Evolutionary conservation across 2,888 invertebrate species (phyloP).

Genomic region (Ametastegia equiseti): DNA sequence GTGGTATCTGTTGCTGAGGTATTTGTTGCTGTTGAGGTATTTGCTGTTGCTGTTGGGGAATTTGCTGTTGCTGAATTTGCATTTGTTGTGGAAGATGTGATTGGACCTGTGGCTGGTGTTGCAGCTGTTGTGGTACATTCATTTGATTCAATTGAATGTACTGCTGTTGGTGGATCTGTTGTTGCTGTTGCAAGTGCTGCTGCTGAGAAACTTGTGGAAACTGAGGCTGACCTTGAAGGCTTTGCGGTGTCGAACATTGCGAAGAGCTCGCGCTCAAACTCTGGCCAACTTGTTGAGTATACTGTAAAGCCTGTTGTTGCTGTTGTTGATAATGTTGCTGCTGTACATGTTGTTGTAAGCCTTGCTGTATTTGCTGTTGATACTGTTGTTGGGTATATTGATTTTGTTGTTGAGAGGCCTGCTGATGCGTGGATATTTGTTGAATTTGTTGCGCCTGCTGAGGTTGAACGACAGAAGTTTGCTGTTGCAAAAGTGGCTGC

Average conservation of each 20-base stretch:
- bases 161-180: constrained; percentile 78
- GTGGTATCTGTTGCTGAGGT: constrained; percentile 78
- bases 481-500: constrained; percentile 77
- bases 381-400: constrained; percentile 78
- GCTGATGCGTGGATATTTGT: constrained; percentile 77
- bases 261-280: constrained; percentile 67
- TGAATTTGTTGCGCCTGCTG: constrained; percentile 73
- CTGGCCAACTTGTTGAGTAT: constrained; percentile 65
- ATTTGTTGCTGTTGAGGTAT: constrained; percentile 76
- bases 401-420: constrained; percentile 76
- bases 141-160: constrained; percentile 78
- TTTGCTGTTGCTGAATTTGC: constrained; percentile 67
- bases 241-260: constrained; percentile 72
- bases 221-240: constrained; percentile 71
- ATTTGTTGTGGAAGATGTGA: constrained; percentile 69
- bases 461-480: constrained; percentile 69
- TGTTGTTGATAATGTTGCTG: constrained; percentile 72
- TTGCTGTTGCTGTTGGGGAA: constrained; percentile 56
- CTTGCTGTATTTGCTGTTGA: constrained; percentile 62
- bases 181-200: constrained; percentile 76
- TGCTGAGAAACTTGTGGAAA: constrained; percentile 68
- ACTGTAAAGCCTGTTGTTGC: constrained; percentile 67
- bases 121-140: constrained; percentile 77
- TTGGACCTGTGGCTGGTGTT: constrained; percentile 74
- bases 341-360: constrained; percentile 63